phyloP scores from a whole-genome alignment of 2,797 vertebrate genomes.

The Mormyrops boulengeri region DNA sequence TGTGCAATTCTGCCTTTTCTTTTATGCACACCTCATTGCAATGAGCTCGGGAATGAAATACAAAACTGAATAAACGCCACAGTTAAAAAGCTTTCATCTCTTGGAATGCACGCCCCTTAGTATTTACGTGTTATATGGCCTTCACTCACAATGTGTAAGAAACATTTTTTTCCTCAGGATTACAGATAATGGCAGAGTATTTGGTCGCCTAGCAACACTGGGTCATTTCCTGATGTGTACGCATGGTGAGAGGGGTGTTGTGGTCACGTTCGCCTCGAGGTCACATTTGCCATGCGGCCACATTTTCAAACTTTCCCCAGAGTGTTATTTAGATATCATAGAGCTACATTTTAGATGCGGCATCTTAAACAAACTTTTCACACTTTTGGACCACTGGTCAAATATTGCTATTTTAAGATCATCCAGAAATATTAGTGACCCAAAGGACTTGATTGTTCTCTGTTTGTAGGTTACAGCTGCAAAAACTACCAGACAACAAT shows the following conservation, averaged over 20 bases:
- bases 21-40: background rate
- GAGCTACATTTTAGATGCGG: background rate
- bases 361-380: background rate
- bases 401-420: background rate
- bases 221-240: background rate
- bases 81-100: slow-evolving; percentile 17
- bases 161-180: slow-evolving; percentile 8
- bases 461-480: background rate
- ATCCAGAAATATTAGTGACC: slow-evolving; percentile 3
- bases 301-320: background rate
- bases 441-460: background rate
- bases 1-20: background rate
- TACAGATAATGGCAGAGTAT: slow-evolving; percentile 22
- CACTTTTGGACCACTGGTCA: background rate
- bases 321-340: background rate
- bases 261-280: slow-evolving; percentile 1
- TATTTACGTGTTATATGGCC: slow-evolving; percentile 17
- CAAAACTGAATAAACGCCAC: slow-evolving; percentile 17
- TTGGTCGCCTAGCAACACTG: slow-evolving; percentile 21
- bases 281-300: slow-evolving; percentile 5
- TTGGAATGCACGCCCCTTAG: background rate
- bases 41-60: background rate
- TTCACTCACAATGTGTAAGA: slow-evolving; percentile 19
- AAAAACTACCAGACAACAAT: background rate
- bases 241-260: background rate